Evolutionary conservation across 1,140 invertebrate genomes (phyloP), one percentile per base, ranked within the genome.

Genomic region (Papilio helenus): DNA sequence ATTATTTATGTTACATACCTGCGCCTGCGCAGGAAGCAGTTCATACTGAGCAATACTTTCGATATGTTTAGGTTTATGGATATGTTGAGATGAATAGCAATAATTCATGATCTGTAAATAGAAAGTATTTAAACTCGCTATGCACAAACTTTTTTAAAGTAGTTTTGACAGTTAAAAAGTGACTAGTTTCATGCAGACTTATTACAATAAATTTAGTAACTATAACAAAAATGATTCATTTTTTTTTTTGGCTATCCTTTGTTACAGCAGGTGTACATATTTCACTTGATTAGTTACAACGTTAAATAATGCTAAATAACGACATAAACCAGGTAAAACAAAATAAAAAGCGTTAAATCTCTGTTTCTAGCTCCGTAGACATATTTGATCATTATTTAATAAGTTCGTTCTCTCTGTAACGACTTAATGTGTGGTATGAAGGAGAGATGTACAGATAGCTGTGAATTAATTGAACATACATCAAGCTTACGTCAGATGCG

Each of bases 391-490:
- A 29, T 68, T 68, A 68, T 34, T 68, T 68, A 68, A 68, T 68
- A 68, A 68, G 23, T 29, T 68, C 14, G 26, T 68, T 68, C 23
- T 68, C 26, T 29, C 26, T 68, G 10, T 68, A 68, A 68, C 61
- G 26, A 68, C 61, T 68, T 72, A 44, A 72, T 72, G 71, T 72
- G 18, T 72, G 16, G 8, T 20, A 20, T n/a, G 34, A 44, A 72
- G n/a, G 39, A 44, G 34, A 72, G 34, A 72, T 44, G 71, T 39
- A 42, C 39, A 42, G 71, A 44, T 72, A 72, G 39, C 8, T 42
- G 71, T 42, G 39, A 39, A 72, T 72, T 72, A 72, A 72, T 72
- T 72, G 18, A 72, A 42, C 71, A 72, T 72, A 72, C 39, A 42
- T 72, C 29, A 42, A 72, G 34, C 18, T 72, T 18, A 44, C 71